phyloP scores from a whole-genome alignment of 2,113 vertebrate species.

The Channa maculata region DNA sequence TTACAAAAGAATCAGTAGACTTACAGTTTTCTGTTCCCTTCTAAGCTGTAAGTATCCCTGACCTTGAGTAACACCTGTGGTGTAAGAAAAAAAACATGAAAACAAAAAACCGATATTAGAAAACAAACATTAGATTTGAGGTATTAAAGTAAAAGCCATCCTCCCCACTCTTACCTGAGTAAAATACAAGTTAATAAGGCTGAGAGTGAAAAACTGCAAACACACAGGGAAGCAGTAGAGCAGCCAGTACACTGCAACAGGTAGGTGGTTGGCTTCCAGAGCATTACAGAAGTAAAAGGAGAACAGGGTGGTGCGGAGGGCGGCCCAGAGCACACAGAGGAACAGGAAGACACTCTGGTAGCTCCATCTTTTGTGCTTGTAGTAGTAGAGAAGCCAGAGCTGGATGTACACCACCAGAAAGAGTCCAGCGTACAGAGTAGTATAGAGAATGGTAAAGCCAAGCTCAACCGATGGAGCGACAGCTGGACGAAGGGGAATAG shows the following conservation, averaged over 20 bases:
- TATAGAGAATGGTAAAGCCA: conserved; percentile 88
- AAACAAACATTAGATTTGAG: not conserved
- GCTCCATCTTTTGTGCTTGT: conserved; percentile 88
- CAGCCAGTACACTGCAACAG: conserved; percentile 86
- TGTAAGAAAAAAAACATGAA: not conserved
- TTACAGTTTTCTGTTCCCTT: conserved; percentile 85
- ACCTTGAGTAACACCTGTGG: conserved; percentile 88
- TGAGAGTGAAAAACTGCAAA: conserved; percentile 91
- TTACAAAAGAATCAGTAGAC: conserved; percentile 55
- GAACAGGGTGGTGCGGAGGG: conserved; percentile 89
- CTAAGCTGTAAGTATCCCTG: conserved; percentile 78
- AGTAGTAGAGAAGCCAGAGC: conserved; percentile 88
- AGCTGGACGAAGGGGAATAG: conserved; percentile 85
- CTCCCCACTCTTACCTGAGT: conserved; percentile 83
- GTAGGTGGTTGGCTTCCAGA: conserved; percentile 86
- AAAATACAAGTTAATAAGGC: conserved; percentile 90
- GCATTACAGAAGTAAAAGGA: conserved; percentile 89
- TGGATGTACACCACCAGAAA: conserved; percentile 88
- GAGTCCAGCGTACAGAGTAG: conserved; percentile 83
- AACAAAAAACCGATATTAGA: not conserved
- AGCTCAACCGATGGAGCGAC: conserved; percentile 88
- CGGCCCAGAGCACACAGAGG: conserved; percentile 89
- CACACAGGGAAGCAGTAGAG: conserved; percentile 91
- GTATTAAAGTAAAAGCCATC: conserved; percentile 1
- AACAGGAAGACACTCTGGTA: conserved; percentile 90